These are phyloP conservation scores for Isoperla grammatica DNA, from an alignment of 2,888 invertebrate species.

Conservation along the genomic window DNA sequence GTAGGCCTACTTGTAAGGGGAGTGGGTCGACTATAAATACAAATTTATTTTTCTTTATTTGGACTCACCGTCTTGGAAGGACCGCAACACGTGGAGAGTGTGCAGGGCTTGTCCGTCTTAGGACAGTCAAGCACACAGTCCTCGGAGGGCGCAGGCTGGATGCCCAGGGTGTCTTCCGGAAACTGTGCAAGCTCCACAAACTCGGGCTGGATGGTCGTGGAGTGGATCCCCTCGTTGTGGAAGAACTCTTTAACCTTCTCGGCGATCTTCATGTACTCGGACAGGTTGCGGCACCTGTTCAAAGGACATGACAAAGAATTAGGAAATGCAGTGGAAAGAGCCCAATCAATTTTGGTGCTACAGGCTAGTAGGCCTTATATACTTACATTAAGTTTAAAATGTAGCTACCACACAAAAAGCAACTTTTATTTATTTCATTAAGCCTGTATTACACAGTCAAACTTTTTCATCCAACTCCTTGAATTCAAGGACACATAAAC, in stretches of 20 bases:
- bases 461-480: too few relatives aligned
- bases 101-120: slow-evolving; percentile 74
- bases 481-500: too few relatives aligned
- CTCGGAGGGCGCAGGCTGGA: slow-evolving; percentile 44
- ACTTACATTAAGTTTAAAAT: not conserved
- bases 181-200: slow-evolving; percentile 70
- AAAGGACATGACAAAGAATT: too few relatives aligned
- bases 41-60: too few relatives aligned
- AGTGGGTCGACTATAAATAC: too few relatives aligned
- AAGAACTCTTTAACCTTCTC: slow-evolving; percentile 96
- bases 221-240: slow-evolving; percentile 97
- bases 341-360: slow-evolving; percentile 3
- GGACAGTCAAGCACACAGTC: slow-evolving; percentile 84
- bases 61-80: slow-evolving; percentile 66
- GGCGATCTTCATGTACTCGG: slow-evolving; percentile 96
- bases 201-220: slow-evolving; percentile 97
- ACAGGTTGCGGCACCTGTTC: slow-evolving; percentile 83
- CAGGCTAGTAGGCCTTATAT: not conserved
- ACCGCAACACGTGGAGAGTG: slow-evolving; percentile 84
- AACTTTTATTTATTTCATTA: too few relatives aligned
- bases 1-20: too few relatives aligned
- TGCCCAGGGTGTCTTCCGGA: slow-evolving; percentile 42
- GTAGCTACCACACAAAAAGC: too few relatives aligned
- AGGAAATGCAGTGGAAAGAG: slow-evolving; percentile 1
- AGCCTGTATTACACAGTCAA: too few relatives aligned